A percentile compares a stretch with the other conserved stretches of the same genome.
These are phyloP conservation scores for Schizotus pectinicornis DNA, from an alignment of 2,888 invertebrate species.

Conservation along the genomic window DNA sequence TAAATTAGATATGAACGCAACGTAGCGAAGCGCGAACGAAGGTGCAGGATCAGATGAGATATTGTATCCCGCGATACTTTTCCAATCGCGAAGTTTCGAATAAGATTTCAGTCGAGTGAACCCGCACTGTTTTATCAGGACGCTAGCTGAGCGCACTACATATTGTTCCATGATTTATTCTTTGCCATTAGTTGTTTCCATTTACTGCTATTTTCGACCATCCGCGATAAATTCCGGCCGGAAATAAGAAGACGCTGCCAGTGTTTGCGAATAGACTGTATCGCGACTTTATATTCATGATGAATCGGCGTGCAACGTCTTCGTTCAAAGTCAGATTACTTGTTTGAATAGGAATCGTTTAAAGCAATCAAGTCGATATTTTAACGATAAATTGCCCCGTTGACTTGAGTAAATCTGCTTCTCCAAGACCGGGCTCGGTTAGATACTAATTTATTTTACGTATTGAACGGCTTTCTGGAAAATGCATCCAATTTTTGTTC, in stretches of 20 bases:
- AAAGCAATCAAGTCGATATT: slow-evolving; percentile 19
- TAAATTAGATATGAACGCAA: slow-evolving; percentile 8
- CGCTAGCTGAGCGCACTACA: slow-evolving; percentile 40
- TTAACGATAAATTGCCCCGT: slow-evolving; percentile 16
- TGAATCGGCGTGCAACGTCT: slow-evolving; percentile 16
- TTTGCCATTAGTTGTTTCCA: slow-evolving; percentile 50
- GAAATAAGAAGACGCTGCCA: slow-evolving; percentile 34
- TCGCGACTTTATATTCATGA: slow-evolving; percentile 27
- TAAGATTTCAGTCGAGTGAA: slow-evolving; percentile 44
- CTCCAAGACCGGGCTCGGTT: not conserved
- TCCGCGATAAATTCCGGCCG: slow-evolving; percentile 43
- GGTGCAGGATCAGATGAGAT: slow-evolving; percentile 32
- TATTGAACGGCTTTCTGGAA: too few relatives aligned
- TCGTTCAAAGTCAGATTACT: slow-evolving; percentile 20
- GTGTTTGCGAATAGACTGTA: slow-evolving; percentile 27
- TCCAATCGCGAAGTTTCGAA: slow-evolving; percentile 45
- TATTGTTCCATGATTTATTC: slow-evolving; percentile 51
- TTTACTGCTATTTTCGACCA: slow-evolving; percentile 44
- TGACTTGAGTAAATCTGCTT: not conserved
- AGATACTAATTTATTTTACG: too few relatives aligned
- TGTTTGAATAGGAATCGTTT: slow-evolving; percentile 22
- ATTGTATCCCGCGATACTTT: slow-evolving; percentile 37
- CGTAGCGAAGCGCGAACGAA: slow-evolving; percentile 11
- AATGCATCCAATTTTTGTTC: too few relatives aligned
- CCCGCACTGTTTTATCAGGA: slow-evolving; percentile 45